A percentile compares a stretch with the other conserved stretches of the same genome.
phyloP scores from a whole-genome alignment of 2,113 vertebrate genomes.

The Pseudopipra pipra region DNA sequence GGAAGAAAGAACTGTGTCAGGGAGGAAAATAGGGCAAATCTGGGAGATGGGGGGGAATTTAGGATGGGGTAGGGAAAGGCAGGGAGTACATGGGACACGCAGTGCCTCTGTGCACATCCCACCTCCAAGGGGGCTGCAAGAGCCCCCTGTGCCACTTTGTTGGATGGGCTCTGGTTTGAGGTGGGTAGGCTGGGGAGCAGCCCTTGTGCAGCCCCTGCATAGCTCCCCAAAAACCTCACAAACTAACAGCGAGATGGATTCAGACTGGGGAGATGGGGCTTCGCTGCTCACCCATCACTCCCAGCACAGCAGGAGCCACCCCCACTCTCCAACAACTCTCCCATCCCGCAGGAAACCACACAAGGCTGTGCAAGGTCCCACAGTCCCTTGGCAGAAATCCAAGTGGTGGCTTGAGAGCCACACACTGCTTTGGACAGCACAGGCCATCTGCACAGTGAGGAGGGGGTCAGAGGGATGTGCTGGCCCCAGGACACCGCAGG shows the following conservation, averaged over 20 bases:
- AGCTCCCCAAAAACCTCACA: background rate
- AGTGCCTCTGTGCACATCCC: background rate
- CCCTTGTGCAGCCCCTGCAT: background rate
- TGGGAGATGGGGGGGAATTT: background rate
- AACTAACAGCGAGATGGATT: background rate
- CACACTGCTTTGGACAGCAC: background rate
- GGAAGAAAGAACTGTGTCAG: rapidly evolving
- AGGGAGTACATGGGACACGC: too few relatives aligned
- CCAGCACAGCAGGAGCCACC: background rate
- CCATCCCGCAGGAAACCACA: background rate
- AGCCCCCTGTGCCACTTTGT: rapidly evolving
- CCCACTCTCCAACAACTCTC: background rate
- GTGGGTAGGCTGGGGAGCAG: background rate
- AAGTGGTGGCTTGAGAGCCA: background rate
- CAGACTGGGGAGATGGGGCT: background rate
- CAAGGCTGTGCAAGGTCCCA: background rate
- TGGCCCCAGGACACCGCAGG: too few relatives aligned
- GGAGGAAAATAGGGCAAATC: background rate
- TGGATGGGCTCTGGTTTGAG: background rate
- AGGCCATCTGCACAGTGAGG: background rate
- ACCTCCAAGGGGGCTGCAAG: background rate
- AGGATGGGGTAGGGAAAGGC: background rate
- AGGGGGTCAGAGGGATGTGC: background rate
- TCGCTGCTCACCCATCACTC: background rate
- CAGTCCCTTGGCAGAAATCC: rapidly evolving